A percentile compares a stretch with the other conserved stretches of the same genome.
These are phyloP conservation scores for Herpailurus yagouaroundi DNA, from an alignment of 2,113 vertebrate species.

Conservation along the genomic window DNA sequence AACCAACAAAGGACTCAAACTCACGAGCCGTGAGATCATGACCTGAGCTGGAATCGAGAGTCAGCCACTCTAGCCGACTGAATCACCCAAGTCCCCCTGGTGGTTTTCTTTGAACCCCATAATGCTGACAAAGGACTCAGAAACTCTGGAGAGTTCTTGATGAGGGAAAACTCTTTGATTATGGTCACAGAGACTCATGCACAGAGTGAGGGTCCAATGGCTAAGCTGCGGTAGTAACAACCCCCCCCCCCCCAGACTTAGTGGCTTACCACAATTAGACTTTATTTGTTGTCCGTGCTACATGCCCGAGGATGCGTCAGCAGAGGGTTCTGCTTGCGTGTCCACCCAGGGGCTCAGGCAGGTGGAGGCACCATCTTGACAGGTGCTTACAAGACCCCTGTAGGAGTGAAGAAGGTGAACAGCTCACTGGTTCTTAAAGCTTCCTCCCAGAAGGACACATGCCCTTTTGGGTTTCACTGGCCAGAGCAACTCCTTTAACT, in stretches of 20 bases:
- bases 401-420: not conserved
- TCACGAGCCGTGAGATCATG: too few species aligned
- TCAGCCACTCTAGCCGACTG: too few species aligned
- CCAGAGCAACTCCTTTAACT: not conserved
- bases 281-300: not conserved
- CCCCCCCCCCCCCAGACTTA: not conserved
- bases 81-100: too few species aligned
- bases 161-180: not conserved
- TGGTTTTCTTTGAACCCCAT: not conserved
- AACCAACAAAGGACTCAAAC: too few species aligned
- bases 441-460: not conserved
- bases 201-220: not conserved
- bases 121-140: not conserved
- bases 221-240: not conserved
- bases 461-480: not conserved
- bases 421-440: not conserved
- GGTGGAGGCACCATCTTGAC: not conserved
- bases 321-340: not conserved
- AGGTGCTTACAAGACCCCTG: not conserved
- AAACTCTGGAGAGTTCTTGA: not conserved
- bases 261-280: not conserved
- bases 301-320: not conserved
- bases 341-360: not conserved
- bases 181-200: rapidly evolving
- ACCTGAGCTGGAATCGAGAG: too few species aligned